phyloP scores from a whole-genome alignment of 2,888 invertebrate species.

The Pachliopta kotzebuea region DNA sequence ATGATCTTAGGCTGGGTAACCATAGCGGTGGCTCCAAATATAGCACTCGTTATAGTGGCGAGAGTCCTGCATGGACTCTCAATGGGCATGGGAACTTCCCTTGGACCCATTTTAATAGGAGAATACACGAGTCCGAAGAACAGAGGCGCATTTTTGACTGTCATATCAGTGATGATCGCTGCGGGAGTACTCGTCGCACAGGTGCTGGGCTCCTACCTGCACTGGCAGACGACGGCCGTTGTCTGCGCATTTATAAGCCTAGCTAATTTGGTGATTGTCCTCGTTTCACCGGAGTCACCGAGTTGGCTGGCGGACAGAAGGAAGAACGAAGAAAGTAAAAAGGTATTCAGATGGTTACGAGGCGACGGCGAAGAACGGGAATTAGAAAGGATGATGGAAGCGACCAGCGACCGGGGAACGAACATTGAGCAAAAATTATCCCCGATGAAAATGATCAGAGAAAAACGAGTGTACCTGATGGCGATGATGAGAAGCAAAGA shows the following conservation, averaged over 20 bases:
- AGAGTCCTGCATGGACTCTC: constrained; percentile 53
- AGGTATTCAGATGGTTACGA: constrained; percentile 73
- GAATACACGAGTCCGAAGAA: constrained; percentile 75
- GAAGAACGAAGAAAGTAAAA: constrained; percentile 64
- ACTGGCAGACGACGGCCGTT: constrained; percentile 69
- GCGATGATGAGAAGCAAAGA: constrained; percentile 38
- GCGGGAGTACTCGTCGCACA: constrained; percentile 78
- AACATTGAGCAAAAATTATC: constrained; percentile 22
- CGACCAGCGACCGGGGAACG: constrained; percentile 29
- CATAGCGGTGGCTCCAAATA: constrained; percentile 52
- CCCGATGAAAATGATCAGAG: background rate
- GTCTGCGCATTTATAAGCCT: constrained; percentile 56
- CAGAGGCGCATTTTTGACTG: constrained; percentile 77
- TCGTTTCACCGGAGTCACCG: constrained; percentile 75
- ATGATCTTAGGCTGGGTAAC: constrained; percentile 72
- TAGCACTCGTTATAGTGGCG: constrained; percentile 42
- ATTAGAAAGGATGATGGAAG: constrained; percentile 43
- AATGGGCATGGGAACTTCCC: constrained; percentile 63
- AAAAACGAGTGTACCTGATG: constrained; percentile 27
- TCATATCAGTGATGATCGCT: constrained; percentile 76
- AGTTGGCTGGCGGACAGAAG: constrained; percentile 77
- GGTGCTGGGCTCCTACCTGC: constrained; percentile 71
- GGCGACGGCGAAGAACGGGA: constrained; percentile 52
- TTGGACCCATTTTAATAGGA: constrained; percentile 64
- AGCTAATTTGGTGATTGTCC: constrained; percentile 43